A percentile compares a stretch with the other conserved stretches of the same genome.
Conservation (phyloP, 2,797 vertebrate genomes). For the Phoxinus dragarum region DNA sequence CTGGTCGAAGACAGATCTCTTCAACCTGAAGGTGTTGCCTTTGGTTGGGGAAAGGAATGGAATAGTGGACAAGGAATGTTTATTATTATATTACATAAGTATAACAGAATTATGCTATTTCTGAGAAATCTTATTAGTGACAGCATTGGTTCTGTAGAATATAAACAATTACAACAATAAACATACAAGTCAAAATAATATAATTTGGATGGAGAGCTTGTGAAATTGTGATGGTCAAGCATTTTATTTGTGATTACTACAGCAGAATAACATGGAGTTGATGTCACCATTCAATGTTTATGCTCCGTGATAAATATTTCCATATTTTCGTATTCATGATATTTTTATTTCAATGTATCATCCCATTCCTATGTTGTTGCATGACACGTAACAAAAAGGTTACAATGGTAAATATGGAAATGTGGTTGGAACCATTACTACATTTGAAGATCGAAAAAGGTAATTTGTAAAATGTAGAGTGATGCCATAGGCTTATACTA, state of each 20-base stretch:
- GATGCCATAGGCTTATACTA: not conserved
- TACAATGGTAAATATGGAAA: not conserved
- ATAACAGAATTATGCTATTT: slow-evolving; percentile 17
- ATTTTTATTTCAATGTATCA: not conserved
- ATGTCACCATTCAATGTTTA: not conserved
- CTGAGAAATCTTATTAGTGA: not conserved
- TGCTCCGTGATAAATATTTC: not conserved
- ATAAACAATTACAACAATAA: slow-evolving; percentile 2
- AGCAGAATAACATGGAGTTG: not conserved
- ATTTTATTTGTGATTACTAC: not conserved
- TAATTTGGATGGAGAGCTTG: not conserved
- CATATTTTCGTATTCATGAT: not conserved
- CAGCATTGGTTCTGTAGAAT: slow-evolving; percentile 15
- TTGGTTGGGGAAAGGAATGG: slow-evolving; percentile 26
- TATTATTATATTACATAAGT: not conserved
- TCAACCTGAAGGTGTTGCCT: slow-evolving; percentile 42
- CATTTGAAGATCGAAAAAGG: not conserved
- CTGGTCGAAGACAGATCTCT: slow-evolving; percentile 25
- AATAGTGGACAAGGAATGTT: slow-evolving; percentile 28
- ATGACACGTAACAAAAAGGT: not conserved
- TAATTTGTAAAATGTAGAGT: not conserved
- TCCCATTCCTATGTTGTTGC: not conserved
- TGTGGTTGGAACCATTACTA: not conserved
- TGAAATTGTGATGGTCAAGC: not conserved
- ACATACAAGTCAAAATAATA: not conserved